phyloP scores from a whole-genome alignment of 2,888 invertebrate genomes.

The Cataglyphis cursor region DNA sequence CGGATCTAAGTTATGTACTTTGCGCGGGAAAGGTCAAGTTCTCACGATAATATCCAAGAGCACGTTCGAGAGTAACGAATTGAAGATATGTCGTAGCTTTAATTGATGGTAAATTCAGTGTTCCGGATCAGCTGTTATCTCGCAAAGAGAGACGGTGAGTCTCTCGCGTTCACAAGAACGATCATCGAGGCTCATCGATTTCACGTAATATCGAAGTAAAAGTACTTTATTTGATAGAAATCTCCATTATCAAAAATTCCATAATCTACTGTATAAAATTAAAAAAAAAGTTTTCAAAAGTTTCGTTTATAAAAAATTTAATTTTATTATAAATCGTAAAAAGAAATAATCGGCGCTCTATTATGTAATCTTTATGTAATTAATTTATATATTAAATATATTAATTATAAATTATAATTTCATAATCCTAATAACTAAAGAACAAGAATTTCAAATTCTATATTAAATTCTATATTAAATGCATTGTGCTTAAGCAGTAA shows the following conservation, averaged over 20 bases:
- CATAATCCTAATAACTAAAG: background rate
- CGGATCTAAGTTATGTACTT: background rate
- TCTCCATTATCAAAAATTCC: background rate
- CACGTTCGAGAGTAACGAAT: slow-evolving; percentile 42
- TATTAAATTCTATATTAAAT: background rate
- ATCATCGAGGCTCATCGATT: slow-evolving; percentile 35
- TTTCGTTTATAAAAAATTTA: background rate
- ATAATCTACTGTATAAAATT: background rate
- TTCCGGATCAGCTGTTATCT: slow-evolving; percentile 55
- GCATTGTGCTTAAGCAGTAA: background rate
- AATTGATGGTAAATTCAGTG: slow-evolving; percentile 53
- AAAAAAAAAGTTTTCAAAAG: background rate
- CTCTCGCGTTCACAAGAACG: slow-evolving; percentile 27
- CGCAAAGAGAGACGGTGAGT: slow-evolving; percentile 36
- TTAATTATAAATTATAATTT: slow-evolving; percentile 19
- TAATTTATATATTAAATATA: slow-evolving; percentile 18
- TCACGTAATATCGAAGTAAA: slow-evolving; percentile 44
- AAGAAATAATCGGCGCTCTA: background rate
- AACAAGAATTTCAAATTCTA: background rate
- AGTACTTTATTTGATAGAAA: slow-evolving; percentile 2
- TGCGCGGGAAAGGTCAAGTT: slow-evolving; percentile 56
- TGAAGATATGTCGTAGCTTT: slow-evolving; percentile 46
- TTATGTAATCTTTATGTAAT: background rate
- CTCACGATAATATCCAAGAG: slow-evolving; percentile 41
- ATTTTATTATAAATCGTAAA: background rate